Evolutionary conservation across 2,888 invertebrate genomes (phyloP).

Genomic region (Operophtera brumata): DNA sequence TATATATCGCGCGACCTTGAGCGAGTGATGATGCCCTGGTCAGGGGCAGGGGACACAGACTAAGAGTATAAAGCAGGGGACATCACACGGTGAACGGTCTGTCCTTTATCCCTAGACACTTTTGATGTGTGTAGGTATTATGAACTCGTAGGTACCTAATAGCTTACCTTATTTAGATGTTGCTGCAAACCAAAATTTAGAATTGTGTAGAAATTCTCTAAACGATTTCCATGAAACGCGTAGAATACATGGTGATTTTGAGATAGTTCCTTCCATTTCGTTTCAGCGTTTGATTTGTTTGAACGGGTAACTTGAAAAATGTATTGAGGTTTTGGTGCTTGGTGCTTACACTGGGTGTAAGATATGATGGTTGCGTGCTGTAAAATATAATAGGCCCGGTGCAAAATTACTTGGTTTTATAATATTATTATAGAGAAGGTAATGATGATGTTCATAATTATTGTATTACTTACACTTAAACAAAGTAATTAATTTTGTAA

Average conservation of each 20-base stretch:
- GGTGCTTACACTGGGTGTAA: conserved; percentile 68
- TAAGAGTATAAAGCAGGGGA: no score
- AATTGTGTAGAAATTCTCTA: conserved; percentile 91
- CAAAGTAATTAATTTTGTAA: no score
- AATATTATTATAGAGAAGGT: no score
- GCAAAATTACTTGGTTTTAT: background rate
- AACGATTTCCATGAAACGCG: conserved; percentile 90
- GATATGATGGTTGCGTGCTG: conserved; percentile 80
- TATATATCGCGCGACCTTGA: no score
- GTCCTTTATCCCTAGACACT: no score
- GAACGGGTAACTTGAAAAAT: conserved; percentile 84
- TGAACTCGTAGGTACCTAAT: no score
- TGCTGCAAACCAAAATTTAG: conserved; percentile 88
- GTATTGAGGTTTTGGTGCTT: conserved; percentile 81
- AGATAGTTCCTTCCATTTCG: conserved; percentile 80
- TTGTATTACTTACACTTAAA: background rate
- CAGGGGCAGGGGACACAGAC: no score
- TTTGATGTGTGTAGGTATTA: no score
- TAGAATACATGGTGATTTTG: conserved; percentile 80
- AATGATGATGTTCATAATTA: background rate
- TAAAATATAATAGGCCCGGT: conserved; percentile 32
- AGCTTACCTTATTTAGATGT: conserved; percentile 74
- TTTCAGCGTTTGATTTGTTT: conserved; percentile 78
- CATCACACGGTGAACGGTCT: no score
- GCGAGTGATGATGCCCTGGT: no score